These are phyloP conservation scores for Drosophila persimilis DNA, from an alignment of 1,140 invertebrate species.

Conservation along the genomic window DNA sequence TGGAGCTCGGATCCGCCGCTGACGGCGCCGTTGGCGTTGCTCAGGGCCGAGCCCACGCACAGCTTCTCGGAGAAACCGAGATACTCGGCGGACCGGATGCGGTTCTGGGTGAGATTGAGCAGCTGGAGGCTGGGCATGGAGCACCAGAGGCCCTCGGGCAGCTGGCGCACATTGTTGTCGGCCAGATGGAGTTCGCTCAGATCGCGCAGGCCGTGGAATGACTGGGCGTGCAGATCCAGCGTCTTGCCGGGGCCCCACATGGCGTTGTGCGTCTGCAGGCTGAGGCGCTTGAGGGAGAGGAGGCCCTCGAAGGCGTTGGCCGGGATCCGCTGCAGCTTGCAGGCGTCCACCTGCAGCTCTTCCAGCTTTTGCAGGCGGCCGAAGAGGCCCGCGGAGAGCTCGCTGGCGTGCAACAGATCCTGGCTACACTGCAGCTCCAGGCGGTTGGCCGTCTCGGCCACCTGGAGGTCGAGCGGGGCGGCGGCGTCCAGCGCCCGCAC, in stretches of 20 bases:
- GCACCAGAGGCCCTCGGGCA: conserved; percentile 89
- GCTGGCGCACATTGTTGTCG: conserved; percentile 88
- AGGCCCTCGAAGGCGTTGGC: conserved; percentile 88
- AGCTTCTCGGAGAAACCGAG: conserved; percentile 86
- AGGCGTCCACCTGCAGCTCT: conserved; percentile 87
- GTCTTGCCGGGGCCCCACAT: conserved; percentile 87
- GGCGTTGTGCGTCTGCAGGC: conserved; percentile 87
- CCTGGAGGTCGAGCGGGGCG: conserved; percentile 84
- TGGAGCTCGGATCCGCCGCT: conserved; percentile 85
- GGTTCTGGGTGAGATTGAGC: conserved; percentile 90
- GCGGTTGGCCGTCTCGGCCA: conserved; percentile 87
- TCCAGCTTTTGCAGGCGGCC: conserved; percentile 87
- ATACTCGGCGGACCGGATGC: conserved; percentile 87
- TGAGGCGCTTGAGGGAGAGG: conserved; percentile 87
- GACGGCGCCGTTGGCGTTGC: conserved; percentile 80
- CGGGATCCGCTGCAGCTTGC: conserved; percentile 89
- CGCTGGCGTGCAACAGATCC: conserved; percentile 87
- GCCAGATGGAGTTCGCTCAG: conserved; percentile 88
- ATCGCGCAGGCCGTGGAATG: conserved; percentile 87
- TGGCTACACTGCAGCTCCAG: conserved; percentile 88
- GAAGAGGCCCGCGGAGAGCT: conserved; percentile 87
- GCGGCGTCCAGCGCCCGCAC: conserved; percentile 84
- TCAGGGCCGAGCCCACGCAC: conserved; percentile 64
- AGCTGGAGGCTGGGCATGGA: conserved; percentile 88
- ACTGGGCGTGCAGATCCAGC: conserved; percentile 86